Conservation (phyloP, 1,140 invertebrate genomes). For the Eurosta solidaginis region DNA sequence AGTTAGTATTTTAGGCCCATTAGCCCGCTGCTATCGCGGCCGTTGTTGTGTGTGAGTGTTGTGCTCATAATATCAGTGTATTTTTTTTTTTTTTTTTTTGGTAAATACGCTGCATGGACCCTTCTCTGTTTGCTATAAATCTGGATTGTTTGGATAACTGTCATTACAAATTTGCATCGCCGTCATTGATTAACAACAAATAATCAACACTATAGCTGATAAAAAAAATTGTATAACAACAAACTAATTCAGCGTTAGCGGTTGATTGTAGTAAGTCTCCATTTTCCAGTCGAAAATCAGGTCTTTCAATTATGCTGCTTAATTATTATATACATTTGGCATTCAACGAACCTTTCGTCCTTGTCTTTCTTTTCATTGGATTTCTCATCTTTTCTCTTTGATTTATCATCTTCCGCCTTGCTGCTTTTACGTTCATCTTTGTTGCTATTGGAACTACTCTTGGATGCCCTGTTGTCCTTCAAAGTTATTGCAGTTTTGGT, state of each 20-base stretch:
- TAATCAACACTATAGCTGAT: not conserved
- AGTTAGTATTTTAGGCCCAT: too few species aligned
- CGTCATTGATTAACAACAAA: not conserved
- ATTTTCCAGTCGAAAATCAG: not conserved
- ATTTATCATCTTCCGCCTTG: slow-evolving; percentile 43
- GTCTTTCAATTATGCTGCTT: not conserved
- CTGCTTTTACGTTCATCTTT: slow-evolving; percentile 47
- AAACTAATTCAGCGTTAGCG: not conserved
- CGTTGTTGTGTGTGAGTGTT: too few species aligned
- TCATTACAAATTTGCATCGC: too few species aligned
- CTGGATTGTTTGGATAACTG: too few species aligned
- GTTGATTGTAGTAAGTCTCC: not conserved
- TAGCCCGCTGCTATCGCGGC: too few species aligned
- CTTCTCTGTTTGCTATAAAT: too few species aligned
- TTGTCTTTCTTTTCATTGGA: slow-evolving; percentile 50
- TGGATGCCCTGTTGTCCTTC: not conserved
- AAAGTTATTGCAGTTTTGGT: slow-evolving; percentile 44
- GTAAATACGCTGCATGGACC: too few species aligned
- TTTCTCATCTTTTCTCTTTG: slow-evolving; percentile 56
- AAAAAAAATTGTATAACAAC: not conserved
- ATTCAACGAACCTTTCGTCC: slow-evolving; percentile 21
- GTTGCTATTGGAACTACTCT: not conserved
- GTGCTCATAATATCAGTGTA: too few species aligned
- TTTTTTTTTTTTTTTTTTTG: too few species aligned
- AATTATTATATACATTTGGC: not conserved